Evolutionary conservation across 2,888 invertebrate species (phyloP), one percentile per base, ranked within the genome.

Genomic region (Drosophila colorata): DNA sequence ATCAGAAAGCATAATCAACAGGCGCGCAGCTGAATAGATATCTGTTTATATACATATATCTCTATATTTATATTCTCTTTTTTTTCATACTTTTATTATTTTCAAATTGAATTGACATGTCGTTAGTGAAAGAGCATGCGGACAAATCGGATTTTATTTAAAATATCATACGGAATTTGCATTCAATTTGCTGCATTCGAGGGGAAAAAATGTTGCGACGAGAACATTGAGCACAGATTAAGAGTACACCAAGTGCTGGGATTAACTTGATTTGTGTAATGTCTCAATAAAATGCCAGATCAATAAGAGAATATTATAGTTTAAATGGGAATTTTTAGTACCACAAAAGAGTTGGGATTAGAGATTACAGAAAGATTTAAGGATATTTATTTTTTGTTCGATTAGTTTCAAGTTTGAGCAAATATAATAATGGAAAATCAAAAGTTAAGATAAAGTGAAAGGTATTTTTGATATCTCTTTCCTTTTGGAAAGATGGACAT

Each of bases 101-200:
- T 88, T 69, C 65, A 87, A 87, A 89, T 83, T 83, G 83, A 87
- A 87, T 89, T 85, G 88, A 75, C 75, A 74, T 85, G 78, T 66
- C 89, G 85, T 83, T 80, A 68, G 71, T 44, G 33, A 33, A 33
- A 49, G 47, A 60, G 70, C 87, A 76, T 69, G 13, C 78, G 69
- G 64, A 65, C 77, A 83, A 81, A 82, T 89, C 81, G 67, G 80
- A 88, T 87, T 88, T 69, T 49, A 44, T 72, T 66, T 69, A 52
- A 69, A 75, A 86, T 82, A 68, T 76, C 73, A 80, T 66, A 56
- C 35, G 80, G 87, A 76, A 88, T 87, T 83, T 64, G 72, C 76
- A 82, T 82, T 72, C 69, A 48, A 80, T 76, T 75, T 61, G 40
- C 28, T 51, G 74, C 74, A 78, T 18, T 63, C 71, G 57, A 43